A percentile compares a stretch with the other conserved stretches of the same genome.
Evolutionary conservation across 2,113 vertebrate genomes (phyloP).

Genomic region (Myiozetetes cayanensis): DNA sequence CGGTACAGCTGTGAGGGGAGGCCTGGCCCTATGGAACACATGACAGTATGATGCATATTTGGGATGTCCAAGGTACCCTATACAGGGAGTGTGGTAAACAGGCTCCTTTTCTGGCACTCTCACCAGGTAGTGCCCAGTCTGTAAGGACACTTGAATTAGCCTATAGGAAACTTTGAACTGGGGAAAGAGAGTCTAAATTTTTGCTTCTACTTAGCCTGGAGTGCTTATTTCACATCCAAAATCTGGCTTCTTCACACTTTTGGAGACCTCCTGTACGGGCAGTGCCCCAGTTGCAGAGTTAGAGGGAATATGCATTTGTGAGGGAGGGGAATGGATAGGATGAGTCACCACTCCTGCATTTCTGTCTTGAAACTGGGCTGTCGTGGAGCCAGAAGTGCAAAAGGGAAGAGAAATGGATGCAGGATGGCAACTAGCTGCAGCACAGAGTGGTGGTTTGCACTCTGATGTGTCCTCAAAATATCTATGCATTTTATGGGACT

Average conservation of each 20-base stretch:
- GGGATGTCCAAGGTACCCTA: background rate
- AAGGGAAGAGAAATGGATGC: background rate
- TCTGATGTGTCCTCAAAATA: background rate
- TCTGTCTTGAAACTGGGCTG: background rate
- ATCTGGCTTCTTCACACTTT: background rate
- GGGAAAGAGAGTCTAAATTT: background rate
- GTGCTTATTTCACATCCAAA: background rate
- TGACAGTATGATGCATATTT: background rate
- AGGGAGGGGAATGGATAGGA: background rate
- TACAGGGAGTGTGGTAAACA: background rate
- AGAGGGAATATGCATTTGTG: background rate
- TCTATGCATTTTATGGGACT: background rate
- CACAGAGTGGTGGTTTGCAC: background rate
- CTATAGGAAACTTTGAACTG: background rate
- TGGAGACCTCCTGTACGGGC: fast-evolving
- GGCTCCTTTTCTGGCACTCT: background rate
- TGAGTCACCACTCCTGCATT: background rate
- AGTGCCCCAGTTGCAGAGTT: background rate
- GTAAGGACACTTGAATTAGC: background rate
- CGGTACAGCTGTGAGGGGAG: background rate
- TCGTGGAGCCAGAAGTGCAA: background rate
- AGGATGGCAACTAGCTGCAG: background rate
- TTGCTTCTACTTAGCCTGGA: background rate
- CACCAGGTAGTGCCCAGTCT: background rate
- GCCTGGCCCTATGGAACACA: fast-evolving